Percentiles rank a stretch among this genome's conserved stretches.
These are phyloP conservation scores for Hypotaenidia okinawae DNA, from an alignment of 2,797 vertebrate species.

Conservation along the genomic window DNA sequence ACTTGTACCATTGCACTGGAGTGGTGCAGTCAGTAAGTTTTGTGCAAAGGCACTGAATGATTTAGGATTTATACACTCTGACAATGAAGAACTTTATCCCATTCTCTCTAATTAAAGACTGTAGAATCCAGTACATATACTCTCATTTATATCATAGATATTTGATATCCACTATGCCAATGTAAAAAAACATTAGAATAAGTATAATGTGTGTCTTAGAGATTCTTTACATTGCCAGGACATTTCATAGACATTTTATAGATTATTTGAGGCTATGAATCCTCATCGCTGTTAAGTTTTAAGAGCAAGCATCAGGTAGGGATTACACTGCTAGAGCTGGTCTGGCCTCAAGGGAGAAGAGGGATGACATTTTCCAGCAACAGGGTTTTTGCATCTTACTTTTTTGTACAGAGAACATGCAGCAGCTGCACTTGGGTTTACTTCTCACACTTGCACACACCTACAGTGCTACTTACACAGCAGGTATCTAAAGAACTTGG, in stretches of 20 bases:
- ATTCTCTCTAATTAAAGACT: background rate
- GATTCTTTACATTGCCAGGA: background rate
- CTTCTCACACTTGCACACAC: background rate
- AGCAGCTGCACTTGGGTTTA: background rate
- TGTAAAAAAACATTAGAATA: background rate
- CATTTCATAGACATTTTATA: background rate
- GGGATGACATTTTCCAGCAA: background rate
- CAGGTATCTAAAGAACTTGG: background rate
- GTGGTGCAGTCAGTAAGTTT: background rate
- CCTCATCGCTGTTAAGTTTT: background rate
- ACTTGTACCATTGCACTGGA: background rate
- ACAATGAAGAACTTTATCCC: background rate
- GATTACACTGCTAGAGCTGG: background rate
- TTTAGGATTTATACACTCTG: background rate
- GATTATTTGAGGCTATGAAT: background rate
- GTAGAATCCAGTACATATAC: background rate
- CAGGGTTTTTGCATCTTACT: background rate
- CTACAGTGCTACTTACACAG: background rate
- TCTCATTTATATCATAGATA: background rate
- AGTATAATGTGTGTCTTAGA: background rate
- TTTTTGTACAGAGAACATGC: background rate
- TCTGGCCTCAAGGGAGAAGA: background rate
- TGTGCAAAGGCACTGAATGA: background rate
- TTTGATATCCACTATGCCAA: background rate
- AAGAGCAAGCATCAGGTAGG: background rate